Percentiles rank a stretch among this genome's conserved stretches.
These are phyloP conservation scores for Halcyon leucocephala DNA, from an alignment of 2,797 vertebrate genomes.

Conservation along the genomic window DNA sequence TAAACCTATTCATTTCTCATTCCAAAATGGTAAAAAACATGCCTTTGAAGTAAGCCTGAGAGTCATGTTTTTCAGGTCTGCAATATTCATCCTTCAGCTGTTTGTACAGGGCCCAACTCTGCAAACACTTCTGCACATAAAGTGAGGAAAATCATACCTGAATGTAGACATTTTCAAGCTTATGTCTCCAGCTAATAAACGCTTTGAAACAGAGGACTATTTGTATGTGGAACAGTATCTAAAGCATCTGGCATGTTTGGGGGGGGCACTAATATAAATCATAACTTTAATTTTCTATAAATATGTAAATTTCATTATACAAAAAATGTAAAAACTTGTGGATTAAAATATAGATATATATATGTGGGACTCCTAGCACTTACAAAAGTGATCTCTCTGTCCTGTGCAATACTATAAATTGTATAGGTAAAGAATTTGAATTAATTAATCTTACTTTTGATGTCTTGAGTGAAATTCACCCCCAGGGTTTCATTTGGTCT, in stretches of 20 bases:
- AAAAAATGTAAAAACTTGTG: not conserved
- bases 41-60: not conserved
- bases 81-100: not conserved
- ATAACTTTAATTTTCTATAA: not conserved
- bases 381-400: not conserved
- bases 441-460: conserved; percentile 28
- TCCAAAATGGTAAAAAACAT: not conserved
- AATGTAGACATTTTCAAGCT: not conserved
- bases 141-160: not conserved
- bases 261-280: not conserved
- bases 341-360: not conserved
- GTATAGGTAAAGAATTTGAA: not conserved
- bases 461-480: conserved; percentile 1
- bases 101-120: not conserved
- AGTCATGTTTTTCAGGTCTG: not conserved
- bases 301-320: not conserved
- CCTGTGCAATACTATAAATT: not conserved
- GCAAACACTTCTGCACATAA: not conserved
- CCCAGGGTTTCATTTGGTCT: not conserved
- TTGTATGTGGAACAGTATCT: not conserved
- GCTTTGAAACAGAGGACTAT: not conserved
- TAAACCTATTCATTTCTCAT: not conserved
- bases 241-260: not conserved
- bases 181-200: not conserved
- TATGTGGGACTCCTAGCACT: not conserved